Conservation (phyloP, 2,888 invertebrate species). For the Cephus pulcher region DNA sequence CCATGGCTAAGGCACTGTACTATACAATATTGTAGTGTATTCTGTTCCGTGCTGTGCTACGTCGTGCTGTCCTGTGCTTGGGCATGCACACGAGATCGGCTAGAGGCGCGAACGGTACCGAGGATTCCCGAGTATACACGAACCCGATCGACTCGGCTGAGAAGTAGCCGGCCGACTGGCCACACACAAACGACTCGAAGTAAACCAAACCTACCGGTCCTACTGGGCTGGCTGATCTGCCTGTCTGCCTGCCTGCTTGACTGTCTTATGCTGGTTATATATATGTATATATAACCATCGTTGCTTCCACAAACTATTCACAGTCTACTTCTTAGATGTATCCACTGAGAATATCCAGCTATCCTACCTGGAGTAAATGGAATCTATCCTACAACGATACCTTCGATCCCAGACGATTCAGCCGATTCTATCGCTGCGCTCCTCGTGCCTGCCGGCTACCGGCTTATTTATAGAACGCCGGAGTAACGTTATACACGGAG, state of each 20-base stretch:
- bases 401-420: background rate
- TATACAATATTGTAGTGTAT: too few relatives aligned
- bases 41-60: background rate
- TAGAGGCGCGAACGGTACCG: background rate
- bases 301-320: background rate
- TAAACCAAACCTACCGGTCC: constrained; percentile 52
- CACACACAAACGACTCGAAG: constrained; percentile 43
- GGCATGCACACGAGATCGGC: background rate
- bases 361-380: background rate
- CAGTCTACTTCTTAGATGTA: background rate
- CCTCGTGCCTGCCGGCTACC: background rate
- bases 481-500: background rate
- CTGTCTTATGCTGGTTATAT: background rate
- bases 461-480: background rate
- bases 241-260: constrained; percentile 15
- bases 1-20: too few relatives aligned
- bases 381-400: background rate
- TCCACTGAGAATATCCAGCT: background rate
- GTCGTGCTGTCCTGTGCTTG: background rate
- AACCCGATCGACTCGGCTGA: constrained; percentile 18
- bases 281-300: background rate
- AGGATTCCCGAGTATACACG: background rate
- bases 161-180: constrained; percentile 41
- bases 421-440: background rate
- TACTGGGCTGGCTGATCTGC: constrained; percentile 15